phyloP scores from a whole-genome alignment of 2,888 invertebrate species.

The Caenorhabditis sp. region DNA sequence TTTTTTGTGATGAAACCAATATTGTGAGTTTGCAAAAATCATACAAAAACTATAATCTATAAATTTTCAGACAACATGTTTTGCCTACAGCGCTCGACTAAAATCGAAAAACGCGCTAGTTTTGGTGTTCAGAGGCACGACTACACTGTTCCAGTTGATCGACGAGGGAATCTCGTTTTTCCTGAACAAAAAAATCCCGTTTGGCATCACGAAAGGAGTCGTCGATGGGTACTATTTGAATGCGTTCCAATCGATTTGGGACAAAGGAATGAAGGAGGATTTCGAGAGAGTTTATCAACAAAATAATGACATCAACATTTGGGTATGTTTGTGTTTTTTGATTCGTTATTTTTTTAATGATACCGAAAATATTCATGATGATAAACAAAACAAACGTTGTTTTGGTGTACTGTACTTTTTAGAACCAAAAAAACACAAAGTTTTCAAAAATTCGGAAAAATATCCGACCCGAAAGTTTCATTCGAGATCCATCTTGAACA shows the following conservation, averaged over 20 bases:
- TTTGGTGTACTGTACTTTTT: too few species aligned
- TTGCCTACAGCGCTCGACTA: slow-evolving; percentile 25
- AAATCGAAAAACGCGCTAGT: slow-evolving; percentile 21
- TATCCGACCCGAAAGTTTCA: too few species aligned
- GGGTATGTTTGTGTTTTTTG: neutral
- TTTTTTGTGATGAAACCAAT: slow-evolving; percentile 27
- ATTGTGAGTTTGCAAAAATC: slow-evolving; percentile 15
- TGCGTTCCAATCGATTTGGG: slow-evolving; percentile 24
- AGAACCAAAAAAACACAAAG: too few species aligned
- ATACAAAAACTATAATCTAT: neutral
- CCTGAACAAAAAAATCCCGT: slow-evolving; percentile 16
- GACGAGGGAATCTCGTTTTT: slow-evolving; percentile 42
- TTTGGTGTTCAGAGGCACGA: slow-evolving; percentile 28
- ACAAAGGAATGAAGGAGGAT: slow-evolving; percentile 15
- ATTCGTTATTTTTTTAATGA: neutral
- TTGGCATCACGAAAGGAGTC: slow-evolving; percentile 23
- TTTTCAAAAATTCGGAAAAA: too few species aligned
- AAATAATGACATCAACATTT: slow-evolving; percentile 8
- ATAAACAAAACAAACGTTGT: too few species aligned
- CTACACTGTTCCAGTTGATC: slow-evolving; percentile 25
- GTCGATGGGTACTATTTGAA: slow-evolving; percentile 32
- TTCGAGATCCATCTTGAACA: too few species aligned
- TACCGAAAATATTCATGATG: too few species aligned
- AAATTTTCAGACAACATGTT: slow-evolving; percentile 31
- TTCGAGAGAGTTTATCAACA: slow-evolving; percentile 11